Conservation (phyloP, 2,113 vertebrate species). For the Trogon melanurus region DNA sequence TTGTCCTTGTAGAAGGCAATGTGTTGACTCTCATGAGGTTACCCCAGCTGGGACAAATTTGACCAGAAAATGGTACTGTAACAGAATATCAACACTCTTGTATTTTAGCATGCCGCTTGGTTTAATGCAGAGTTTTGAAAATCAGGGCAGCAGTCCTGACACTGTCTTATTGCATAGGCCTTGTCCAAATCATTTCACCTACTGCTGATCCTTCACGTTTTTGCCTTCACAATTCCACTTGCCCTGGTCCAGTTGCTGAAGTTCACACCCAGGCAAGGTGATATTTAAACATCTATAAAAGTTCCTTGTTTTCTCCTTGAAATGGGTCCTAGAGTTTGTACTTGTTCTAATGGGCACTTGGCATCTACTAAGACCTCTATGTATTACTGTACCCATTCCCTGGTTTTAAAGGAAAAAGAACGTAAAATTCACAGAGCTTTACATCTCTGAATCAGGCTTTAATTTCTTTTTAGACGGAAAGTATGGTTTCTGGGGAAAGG, state of each 20-base stretch:
- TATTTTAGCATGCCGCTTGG: background rate
- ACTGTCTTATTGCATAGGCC: background rate
- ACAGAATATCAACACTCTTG: background rate
- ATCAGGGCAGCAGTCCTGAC: background rate
- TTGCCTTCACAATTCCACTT: background rate
- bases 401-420: background rate
- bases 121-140: background rate
- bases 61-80: background rate
- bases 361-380: background rate
- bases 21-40: background rate
- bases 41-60: background rate
- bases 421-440: background rate
- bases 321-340: background rate
- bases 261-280: background rate
- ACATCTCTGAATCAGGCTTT: background rate
- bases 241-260: background rate
- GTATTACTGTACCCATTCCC: background rate
- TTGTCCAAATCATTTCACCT: background rate
- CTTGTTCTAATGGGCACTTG: background rate
- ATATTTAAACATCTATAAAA: background rate
- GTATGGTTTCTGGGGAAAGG: background rate
- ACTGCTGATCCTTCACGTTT: background rate
- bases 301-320: constrained; percentile 9
- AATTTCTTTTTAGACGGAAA: constrained; percentile 30
- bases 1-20: background rate